Evolutionary conservation across 2,888 invertebrate genomes (phyloP).

Genomic region (Dynastes tityus): DNA sequence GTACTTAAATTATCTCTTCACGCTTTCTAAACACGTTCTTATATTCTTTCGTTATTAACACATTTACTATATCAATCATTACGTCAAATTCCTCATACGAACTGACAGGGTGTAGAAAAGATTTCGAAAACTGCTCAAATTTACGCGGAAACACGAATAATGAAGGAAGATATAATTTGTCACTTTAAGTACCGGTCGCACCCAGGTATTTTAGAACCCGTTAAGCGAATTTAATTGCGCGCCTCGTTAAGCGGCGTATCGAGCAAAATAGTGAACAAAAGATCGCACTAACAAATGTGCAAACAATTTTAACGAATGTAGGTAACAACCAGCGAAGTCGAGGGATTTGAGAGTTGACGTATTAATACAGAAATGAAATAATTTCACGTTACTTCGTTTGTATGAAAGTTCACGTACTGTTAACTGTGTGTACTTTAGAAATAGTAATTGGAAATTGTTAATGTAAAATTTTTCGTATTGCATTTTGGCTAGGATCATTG

Average conservation of each 20-base stretch:
- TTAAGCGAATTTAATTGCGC: not conserved
- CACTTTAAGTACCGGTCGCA: slow-evolving; percentile 5
- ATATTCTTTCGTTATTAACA: not conserved
- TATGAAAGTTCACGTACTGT: not conserved
- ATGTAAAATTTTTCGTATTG: too few species aligned
- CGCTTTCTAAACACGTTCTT: not conserved
- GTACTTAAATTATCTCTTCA: too few species aligned
- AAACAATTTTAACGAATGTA: slow-evolving; percentile 6
- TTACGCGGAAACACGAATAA: not conserved
- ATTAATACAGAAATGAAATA: not conserved
- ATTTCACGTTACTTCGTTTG: not conserved
- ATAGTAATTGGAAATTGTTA: too few species aligned
- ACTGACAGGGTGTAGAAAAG: not conserved
- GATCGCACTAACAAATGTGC: not conserved
- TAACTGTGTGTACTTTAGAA: too few species aligned
- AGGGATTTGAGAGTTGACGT: not conserved
- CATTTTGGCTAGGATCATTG: too few species aligned
- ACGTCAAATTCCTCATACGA: not conserved
- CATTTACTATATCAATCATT: not conserved
- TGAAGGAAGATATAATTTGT: slow-evolving; percentile 8
- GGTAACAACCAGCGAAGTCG: not conserved
- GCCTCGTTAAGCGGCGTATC: slow-evolving; percentile 24
- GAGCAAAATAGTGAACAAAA: not conserved
- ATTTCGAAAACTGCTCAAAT: not conserved
- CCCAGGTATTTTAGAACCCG: slow-evolving; percentile 7